These are phyloP conservation scores for Eumaeus atala DNA, from an alignment of 1,140 invertebrate species.

Conservation along the genomic window DNA sequence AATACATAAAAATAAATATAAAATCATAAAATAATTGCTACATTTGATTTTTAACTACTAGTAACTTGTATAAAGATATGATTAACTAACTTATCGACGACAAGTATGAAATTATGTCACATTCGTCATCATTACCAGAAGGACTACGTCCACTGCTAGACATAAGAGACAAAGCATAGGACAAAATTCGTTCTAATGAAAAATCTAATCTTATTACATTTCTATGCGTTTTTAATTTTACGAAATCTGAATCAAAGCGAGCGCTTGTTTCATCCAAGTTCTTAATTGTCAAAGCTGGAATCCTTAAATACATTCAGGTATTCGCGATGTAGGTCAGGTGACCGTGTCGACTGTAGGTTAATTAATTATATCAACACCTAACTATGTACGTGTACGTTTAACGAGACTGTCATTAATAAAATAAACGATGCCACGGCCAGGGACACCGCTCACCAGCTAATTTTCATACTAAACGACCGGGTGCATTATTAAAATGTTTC, in stretches of 20 bases:
- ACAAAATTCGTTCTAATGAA: too few species aligned
- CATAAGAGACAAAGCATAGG: too few species aligned
- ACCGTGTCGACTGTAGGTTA: constrained; percentile 15
- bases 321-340: constrained; percentile 20
- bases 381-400: constrained; percentile 15
- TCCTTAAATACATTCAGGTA: constrained; percentile 14
- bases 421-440: constrained; percentile 32
- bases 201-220: too few species aligned
- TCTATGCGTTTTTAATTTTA: too few species aligned
- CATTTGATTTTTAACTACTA: too few species aligned
- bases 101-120: too few species aligned
- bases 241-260: neutral
- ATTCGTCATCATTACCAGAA: too few species aligned
- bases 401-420: constrained; percentile 45
- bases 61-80: too few species aligned
- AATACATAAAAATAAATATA: too few species aligned
- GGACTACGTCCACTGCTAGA: too few species aligned
- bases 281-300: constrained; percentile 13
- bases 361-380: constrained; percentile 28
- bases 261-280: neutral
- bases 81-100: too few species aligned
- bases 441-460: constrained; percentile 48
- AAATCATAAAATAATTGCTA: too few species aligned
- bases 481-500: constrained; percentile 67
- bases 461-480: constrained; percentile 68